Evolutionary conservation across 1,140 invertebrate species (phyloP), one percentile per base, ranked within the genome.

Genomic region (Drosophila kikkawai): DNA sequence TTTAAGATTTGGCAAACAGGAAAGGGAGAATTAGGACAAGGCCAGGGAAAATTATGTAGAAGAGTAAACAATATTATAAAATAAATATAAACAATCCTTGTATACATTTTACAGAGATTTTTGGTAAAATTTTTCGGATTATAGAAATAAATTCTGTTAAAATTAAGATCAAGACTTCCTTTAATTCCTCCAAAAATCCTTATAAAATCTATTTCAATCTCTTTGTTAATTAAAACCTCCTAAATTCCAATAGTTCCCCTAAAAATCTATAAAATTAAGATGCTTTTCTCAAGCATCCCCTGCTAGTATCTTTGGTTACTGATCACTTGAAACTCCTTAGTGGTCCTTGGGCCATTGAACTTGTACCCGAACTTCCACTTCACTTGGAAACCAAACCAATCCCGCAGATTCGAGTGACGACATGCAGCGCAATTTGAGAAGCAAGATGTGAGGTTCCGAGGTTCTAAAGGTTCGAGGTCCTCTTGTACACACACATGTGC

Each of bases 281-380:
- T 63, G 19, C 29, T 44, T 19, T 19, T 8, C 13, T 22, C 8
- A 55, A 22, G 12, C 53, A 22, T 39, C 13, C 34, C 34, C 2
- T 22, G 19, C 39, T 26, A 11, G 13, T 64, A 66, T 66, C 64
- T 61, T 36, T 70, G 34, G 29, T 26, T 39, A 22, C 53, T 29
- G 67, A 71, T 81, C 71, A 80, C 79, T 64, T 64, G 44, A 45
- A 55, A 71, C 32, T 59, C 53, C 75, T 71, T 64, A 58, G 61
- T 55, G 61, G 50, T 64, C 56, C 60, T 53, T 83, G 81, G 81
- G 69, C 82, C 81, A 84, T 80, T 83, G 81, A 83, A 83, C 81
- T 83, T 83, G 77, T 80, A 67, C 44, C 57, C 60, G 60, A 73
- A 51, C 29, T 26, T 12, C 60, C 84, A 87, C 84, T 87, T 75